These are phyloP conservation scores for Tyto alba DNA, from an alignment of 2,113 vertebrate genomes.

Conservation along the genomic window DNA sequence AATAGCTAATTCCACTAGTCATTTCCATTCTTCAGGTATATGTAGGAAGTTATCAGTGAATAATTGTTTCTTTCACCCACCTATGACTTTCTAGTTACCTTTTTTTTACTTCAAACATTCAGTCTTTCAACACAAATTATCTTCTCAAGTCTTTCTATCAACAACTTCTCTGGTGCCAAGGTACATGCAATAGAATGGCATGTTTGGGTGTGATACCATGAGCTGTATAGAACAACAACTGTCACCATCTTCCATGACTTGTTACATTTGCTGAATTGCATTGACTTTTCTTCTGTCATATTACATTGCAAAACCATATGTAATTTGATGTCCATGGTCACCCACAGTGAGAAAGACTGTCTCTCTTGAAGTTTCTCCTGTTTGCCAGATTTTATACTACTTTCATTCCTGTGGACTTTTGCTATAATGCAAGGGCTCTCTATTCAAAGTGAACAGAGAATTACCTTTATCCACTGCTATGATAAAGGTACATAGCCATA, in stretches of 20 bases:
- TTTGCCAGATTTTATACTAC: background rate
- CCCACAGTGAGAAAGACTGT: background rate
- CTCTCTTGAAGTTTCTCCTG: background rate
- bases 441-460: background rate
- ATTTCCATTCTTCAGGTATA: background rate
- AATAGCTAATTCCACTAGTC: background rate
- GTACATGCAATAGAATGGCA: background rate
- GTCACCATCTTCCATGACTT: background rate
- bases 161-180: background rate
- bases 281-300: background rate
- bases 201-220: background rate
- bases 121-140: background rate
- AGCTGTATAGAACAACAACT: background rate
- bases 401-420: background rate
- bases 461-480: background rate
- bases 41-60: background rate
- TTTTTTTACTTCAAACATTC: background rate
- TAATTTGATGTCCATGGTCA: background rate
- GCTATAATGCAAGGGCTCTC: background rate
- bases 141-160: background rate
- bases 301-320: background rate
- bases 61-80: background rate
- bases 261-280: background rate
- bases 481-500: background rate
- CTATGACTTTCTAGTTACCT: background rate